phyloP scores from a whole-genome alignment of 2,797 vertebrate species.

The Acipenser transmontanus region DNA sequence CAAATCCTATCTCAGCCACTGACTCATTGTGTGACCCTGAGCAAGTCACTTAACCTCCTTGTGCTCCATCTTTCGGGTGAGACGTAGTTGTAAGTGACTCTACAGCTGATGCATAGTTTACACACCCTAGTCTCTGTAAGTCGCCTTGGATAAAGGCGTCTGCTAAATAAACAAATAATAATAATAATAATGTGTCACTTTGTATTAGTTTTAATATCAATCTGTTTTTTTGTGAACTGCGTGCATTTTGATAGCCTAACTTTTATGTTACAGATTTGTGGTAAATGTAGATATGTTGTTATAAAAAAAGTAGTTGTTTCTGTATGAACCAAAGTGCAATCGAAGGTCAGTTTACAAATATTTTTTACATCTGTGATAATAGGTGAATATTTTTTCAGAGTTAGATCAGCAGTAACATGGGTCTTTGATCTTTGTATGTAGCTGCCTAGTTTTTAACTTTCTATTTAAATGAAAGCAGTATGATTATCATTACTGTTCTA shows the following conservation, averaged over 20 bases:
- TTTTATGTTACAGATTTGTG: neutral
- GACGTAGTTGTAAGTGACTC: no score
- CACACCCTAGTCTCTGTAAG: no score
- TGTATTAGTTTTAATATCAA: constrained; percentile 5
- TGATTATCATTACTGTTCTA: no score
- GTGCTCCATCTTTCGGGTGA: no score
- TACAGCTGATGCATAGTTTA: no score
- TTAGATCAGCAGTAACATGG: neutral
- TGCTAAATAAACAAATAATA: no score
- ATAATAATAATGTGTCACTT: no score
- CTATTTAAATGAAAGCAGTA: no score
- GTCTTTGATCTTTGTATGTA: constrained; percentile 3
- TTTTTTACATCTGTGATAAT: constrained; percentile 11
- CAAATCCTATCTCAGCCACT: no score
- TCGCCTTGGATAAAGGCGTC: no score
- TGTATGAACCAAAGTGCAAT: constrained; percentile 10
- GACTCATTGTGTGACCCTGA: no score
- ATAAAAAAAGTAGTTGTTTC: constrained; percentile 1
- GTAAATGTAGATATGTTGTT: constrained; percentile 8
- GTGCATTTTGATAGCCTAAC: constrained; percentile 15
- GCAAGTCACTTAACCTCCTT: no score
- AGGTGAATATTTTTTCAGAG: constrained; percentile 15
- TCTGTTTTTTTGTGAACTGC: constrained; percentile 4
- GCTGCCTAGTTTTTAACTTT: neutral
- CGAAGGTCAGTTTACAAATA: constrained; percentile 11